These are phyloP conservation scores for Amphiprion ocellaris DNA, from an alignment of 2,113 vertebrate genomes.

Conservation along the genomic window DNA sequence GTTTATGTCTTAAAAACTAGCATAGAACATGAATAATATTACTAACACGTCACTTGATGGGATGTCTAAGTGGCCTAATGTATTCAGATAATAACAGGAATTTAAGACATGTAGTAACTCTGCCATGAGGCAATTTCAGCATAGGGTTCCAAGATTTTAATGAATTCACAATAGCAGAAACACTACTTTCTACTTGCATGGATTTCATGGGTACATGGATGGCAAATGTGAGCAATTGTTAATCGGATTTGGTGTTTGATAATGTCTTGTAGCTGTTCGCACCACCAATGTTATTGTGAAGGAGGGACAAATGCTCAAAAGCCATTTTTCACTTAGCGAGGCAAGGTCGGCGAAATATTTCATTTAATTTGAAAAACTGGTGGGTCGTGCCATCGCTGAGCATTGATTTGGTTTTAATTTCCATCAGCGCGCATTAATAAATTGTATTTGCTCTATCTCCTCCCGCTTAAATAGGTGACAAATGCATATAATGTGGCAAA, in stretches of 20 bases:
- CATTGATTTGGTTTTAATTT: constrained; percentile 50
- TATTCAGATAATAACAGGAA: too few relatives aligned
- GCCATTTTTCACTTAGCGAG: constrained; percentile 46
- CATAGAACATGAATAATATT: too few relatives aligned
- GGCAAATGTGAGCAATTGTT: background rate
- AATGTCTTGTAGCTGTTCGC: constrained; percentile 44
- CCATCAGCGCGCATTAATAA: constrained; percentile 59
- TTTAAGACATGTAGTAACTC: too few relatives aligned
- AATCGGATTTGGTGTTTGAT: constrained; percentile 37
- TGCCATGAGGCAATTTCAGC: too few relatives aligned
- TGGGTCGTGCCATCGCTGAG: constrained; percentile 13
- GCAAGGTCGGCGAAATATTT: constrained; percentile 34
- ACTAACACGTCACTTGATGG: too few relatives aligned
- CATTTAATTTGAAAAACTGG: constrained; percentile 47
- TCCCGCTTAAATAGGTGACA: constrained; percentile 59
- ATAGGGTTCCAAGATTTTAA: background rate
- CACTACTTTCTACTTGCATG: background rate
- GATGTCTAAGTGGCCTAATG: too few relatives aligned
- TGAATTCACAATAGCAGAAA: constrained; percentile 6
- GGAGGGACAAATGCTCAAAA: constrained; percentile 16
- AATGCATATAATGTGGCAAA: constrained; percentile 52
- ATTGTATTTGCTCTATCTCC: constrained; percentile 65
- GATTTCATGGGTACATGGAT: constrained; percentile 45
- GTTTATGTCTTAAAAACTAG: too few relatives aligned
- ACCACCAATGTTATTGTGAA: constrained; percentile 13